phyloP scores from a whole-genome alignment of 2,888 invertebrate species.

The Pyrgus malvae region DNA sequence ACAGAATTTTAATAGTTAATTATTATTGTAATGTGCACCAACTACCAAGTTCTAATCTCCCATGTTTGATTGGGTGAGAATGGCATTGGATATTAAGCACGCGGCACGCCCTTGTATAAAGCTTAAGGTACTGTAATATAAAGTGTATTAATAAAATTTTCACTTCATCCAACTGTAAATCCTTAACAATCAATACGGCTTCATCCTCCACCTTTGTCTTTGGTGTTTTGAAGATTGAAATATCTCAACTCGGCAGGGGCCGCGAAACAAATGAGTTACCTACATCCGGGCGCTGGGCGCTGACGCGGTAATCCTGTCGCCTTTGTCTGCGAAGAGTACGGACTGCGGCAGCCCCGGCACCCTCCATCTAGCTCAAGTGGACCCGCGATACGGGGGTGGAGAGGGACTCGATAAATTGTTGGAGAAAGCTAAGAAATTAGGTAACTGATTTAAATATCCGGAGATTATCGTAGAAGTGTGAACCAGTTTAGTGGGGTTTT shows the following conservation, averaged over 20 bases:
- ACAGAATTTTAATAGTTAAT: too few species aligned
- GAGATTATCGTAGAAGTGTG: neutral
- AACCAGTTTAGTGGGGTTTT: too few species aligned
- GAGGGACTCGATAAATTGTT: conserved; percentile 82
- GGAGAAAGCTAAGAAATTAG: conserved; percentile 70
- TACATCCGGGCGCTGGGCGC: conserved; percentile 68
- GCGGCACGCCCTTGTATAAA: too few species aligned
- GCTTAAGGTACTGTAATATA: too few species aligned
- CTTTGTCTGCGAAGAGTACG: conserved; percentile 53
- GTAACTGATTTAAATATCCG: conserved; percentile 40
- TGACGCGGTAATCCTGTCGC: conserved; percentile 67
- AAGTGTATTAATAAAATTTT: too few species aligned
- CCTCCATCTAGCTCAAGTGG: conserved; percentile 85
- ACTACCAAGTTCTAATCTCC: too few species aligned
- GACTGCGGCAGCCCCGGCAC: conserved; percentile 91
- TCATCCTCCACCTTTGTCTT: neutral
- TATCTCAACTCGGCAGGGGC: conserved; percentile 47
- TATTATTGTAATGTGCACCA: too few species aligned
- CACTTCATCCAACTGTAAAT: too few species aligned
- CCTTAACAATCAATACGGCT: too few species aligned
- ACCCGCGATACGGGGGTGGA: conserved; percentile 86
- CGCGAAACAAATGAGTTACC: conserved; percentile 65
- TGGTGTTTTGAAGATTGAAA: neutral
- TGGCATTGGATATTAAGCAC: too few species aligned
- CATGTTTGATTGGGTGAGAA: too few species aligned